Base-by-base conservation (phyloP, 2,113 vertebrate species). In the Pseudopipra pipra region DNA sequence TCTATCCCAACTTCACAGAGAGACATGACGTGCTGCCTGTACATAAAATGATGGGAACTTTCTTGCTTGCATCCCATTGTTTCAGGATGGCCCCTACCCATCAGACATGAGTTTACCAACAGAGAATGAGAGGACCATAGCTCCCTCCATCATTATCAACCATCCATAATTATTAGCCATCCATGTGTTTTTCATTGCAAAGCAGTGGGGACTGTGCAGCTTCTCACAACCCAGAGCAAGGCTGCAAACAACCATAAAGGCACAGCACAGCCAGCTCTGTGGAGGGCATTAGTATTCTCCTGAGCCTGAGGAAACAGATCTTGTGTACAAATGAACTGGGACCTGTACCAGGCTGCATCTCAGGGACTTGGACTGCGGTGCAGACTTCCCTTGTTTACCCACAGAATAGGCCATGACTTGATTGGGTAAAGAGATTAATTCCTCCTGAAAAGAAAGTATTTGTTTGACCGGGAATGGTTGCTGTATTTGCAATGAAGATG, bases 371-470 rank as follows among this genome's bases (percentile, higher is more conserved):
- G 61, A 59, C 47, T 81, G 11, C 1, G 23, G 23, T 33, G 46
- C 39, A 81, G 46, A 31, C 14, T 81, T 80, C 43, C 19, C 22
- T 1, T 77, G 80, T 89, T 92, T 95, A 86, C 18, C 33, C 47
- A 59, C 73, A 85, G 86, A 58, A 66, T 27, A 84, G 35, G 33
- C 54, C 44, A 52, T 63, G 72, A 39, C 79, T 96, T 59, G 46
- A 79, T n/a, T 80, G 70, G 41, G n/a, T 85, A 70, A 88, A 91
- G 71, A 63, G 56, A 95, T 82, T 93, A 85, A 80, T 92, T 88
- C 63, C 33, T 62, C 35, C 37, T 56, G 16, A 76, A 89, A 94
- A 78, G 62, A 78, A 89, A 87, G 43, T 28, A 91, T 76, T 87
- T 44, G 39, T 85, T 85, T 83, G 74, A 72, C 39, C 25, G 59